These are phyloP conservation scores for Alfaro cultratus DNA, from an alignment of 2,797 vertebrate species.

Conservation along the genomic window DNA sequence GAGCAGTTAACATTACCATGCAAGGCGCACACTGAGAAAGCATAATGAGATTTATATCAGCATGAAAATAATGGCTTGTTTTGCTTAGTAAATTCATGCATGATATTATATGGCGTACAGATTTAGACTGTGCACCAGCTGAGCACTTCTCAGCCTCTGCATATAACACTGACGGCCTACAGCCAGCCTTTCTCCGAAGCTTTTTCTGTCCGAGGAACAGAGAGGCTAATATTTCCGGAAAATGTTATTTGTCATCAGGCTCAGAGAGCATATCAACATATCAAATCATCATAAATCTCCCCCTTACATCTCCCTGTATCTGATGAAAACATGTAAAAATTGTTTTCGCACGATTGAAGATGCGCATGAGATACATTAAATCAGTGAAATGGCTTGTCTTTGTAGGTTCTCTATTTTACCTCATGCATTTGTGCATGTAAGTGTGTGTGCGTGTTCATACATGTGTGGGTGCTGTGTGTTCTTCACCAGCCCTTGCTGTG, in stretches of 20 bases:
- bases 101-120: constrained; percentile 9
- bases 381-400: constrained; percentile 15
- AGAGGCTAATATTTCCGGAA: not conserved
- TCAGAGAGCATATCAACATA: not conserved
- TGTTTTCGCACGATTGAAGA: not conserved
- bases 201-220: not conserved
- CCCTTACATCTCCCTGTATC: not conserved
- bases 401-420: constrained; percentile 11
- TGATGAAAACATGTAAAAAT: not conserved
- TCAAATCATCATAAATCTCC: not conserved
- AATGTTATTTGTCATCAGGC: not conserved
- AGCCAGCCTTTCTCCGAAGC: not conserved
- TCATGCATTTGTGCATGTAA: not conserved
- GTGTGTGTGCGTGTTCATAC: not conserved
- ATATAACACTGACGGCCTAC: constrained; percentile 1
- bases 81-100: constrained; percentile 14
- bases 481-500: constrained; percentile 71
- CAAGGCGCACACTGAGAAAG: not conserved
- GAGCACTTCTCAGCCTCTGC: not conserved
- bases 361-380: not conserved
- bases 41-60: constrained; percentile 20
- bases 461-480: constrained; percentile 34
- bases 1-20: not conserved
- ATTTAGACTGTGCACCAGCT: constrained; percentile 22
- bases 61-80: constrained; percentile 18